Evolutionary conservation across 2,113 vertebrate species (phyloP), one percentile per base, ranked within the genome.

Genomic region (Periophthalmodon schlosseri): DNA sequence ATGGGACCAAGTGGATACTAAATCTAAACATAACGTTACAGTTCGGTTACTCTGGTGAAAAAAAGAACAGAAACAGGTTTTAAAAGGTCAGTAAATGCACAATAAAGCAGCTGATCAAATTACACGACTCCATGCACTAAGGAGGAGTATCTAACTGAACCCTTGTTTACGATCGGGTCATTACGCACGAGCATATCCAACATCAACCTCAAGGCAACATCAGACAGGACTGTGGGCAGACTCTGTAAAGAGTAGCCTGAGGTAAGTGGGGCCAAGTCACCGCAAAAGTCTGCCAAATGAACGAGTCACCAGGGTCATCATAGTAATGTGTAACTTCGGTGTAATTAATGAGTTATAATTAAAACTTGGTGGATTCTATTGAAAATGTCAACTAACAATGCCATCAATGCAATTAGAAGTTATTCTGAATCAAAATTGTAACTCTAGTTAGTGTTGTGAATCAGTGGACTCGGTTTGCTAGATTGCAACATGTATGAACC

Each of bases 21-120:
- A 28, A 36, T 34, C 12, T 7, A 64, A 36, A 36, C 12, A 60
- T 60, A 15, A 60, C 4, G 24, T 20, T 33, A n/a, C 61, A 24
- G 28, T 9, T 56, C 13, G 34, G 49, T 18, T 15, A 8, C 36
- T 23, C 16, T 28, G 10, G n/a, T 16, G 16, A 23, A 11, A 72
- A n/a, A 23, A 39, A 28, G 74, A 14, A 58, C 16, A 70, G 44
- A 21, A 67, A 66, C 76, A 23, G 24, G 12, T 68, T 33, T 54
- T 21, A 44, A 66, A 65, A 83, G 79, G 80, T 86, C 71, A 10
- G 52, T 44, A 21, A 13, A 20, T 57, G 81, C 47, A 33, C 68
- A 82, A 80, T 18, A 66, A 20, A 76, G 60, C 74, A 81, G 78
- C 77, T 81, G 24, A 80, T 78, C 70, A 70, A n/a, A 71, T 81